Conservation (phyloP, 2,888 invertebrate species). For the Thera britannica region DNA sequence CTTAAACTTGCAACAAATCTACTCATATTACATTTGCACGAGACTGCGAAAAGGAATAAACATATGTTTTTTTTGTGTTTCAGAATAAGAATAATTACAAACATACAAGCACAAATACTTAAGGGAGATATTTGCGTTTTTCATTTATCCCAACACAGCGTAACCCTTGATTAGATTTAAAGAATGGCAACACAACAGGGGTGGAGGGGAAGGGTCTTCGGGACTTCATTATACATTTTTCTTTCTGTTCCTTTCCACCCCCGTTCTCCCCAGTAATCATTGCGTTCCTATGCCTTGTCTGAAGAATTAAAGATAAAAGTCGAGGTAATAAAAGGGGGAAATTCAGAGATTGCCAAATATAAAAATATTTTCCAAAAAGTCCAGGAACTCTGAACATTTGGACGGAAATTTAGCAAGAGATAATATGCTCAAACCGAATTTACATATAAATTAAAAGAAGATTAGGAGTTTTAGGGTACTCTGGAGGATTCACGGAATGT, state of each 20-base stretch:
- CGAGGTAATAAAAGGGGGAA: conserved; percentile 63
- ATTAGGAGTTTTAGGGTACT: conserved; percentile 59
- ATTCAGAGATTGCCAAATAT: conserved; percentile 63
- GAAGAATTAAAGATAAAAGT: conserved; percentile 69
- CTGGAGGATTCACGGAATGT: conserved; percentile 46
- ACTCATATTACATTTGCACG: too few species aligned
- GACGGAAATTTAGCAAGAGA: conserved; percentile 54
- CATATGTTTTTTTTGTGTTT: too few species aligned
- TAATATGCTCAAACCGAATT: conserved; percentile 63
- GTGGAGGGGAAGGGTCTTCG: conserved; percentile 57
- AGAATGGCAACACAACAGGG: conserved; percentile 63
- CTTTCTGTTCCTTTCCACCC: conserved; percentile 56
- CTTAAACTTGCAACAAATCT: too few species aligned
- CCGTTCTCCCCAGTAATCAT: conserved; percentile 63
- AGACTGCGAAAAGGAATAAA: too few species aligned
- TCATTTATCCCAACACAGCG: conserved; percentile 45
- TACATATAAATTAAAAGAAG: conserved; percentile 67
- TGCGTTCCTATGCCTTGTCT: conserved; percentile 64
- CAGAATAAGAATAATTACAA: conserved; percentile 32
- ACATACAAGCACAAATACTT: conserved; percentile 40
- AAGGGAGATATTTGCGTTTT: conserved; percentile 43
- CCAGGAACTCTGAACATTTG: conserved; percentile 55
- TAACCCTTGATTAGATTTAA: conserved; percentile 64
- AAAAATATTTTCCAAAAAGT: conserved; percentile 61
- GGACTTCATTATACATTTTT: conserved; percentile 72